Conservation (phyloP, 2,888 invertebrate species). For the Amiota minor region DNA sequence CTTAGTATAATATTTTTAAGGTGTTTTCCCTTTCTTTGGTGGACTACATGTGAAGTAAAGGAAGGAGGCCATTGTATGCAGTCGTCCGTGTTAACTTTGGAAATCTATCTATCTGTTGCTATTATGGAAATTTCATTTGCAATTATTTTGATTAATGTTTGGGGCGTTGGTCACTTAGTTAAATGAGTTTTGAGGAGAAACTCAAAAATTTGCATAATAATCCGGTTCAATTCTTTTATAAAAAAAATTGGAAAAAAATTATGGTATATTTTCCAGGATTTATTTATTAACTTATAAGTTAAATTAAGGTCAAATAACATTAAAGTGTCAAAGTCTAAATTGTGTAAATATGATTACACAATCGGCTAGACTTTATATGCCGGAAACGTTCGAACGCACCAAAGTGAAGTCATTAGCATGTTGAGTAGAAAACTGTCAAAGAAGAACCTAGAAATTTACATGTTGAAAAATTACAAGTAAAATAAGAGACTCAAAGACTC, state of each 20-base stretch:
- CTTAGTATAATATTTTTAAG: neutral
- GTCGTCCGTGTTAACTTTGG: neutral
- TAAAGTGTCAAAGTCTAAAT: too few relatives aligned
- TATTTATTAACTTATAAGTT: too few relatives aligned
- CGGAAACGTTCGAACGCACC: constrained; percentile 8
- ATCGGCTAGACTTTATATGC: too few relatives aligned
- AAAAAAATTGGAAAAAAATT: too few relatives aligned
- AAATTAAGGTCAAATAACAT: too few relatives aligned
- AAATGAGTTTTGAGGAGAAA: constrained; percentile 8
- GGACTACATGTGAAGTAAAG: neutral
- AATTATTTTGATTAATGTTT: constrained; percentile 26
- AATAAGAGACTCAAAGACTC: neutral
- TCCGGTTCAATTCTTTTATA: too few relatives aligned
- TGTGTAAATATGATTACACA: too few relatives aligned
- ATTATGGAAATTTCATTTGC: constrained; percentile 20
- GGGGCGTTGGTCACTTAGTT: constrained; percentile 21
- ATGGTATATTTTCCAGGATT: too few relatives aligned
- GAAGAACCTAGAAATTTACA: neutral
- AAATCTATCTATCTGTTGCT: constrained; percentile 2
- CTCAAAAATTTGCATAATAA: too few relatives aligned
- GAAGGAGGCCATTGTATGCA: constrained; percentile 5
- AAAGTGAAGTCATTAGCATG: constrained; percentile 20
- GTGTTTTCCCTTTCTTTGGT: constrained; percentile 23
- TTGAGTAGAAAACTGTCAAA: neutral
- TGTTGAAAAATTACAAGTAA: constrained; percentile 14